Evolutionary conservation across 2,888 invertebrate species (phyloP), one percentile per base, ranked within the genome.

Genomic region (Chaitophorus viminalis): DNA sequence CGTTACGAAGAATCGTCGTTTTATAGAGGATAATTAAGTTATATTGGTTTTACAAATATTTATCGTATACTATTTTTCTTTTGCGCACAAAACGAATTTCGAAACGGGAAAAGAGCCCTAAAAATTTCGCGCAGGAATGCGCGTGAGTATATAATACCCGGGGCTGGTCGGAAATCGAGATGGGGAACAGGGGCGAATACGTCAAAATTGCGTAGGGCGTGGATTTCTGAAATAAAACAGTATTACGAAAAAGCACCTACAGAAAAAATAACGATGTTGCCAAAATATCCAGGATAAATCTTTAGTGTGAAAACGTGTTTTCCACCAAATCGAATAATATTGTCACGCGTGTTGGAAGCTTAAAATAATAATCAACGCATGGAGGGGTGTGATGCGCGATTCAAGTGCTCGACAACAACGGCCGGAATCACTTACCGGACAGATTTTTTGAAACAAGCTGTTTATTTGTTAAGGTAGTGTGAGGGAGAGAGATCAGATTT

Each of bases 401-500:
- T 60, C 6, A 21, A 60, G 60, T 25, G 60, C 21, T 60, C 60
- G 18, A 25, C 14, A n/a, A n/a, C n/a, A n/a, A 14, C 46, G 14
- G 14, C 60, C 4, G 60, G 60, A 46, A 76, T 76, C 46, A 18
- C n/a, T 76, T 29, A 46, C 76, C 46, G 9, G 76, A 29, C 18
- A 29, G 76, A 39, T 76, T 76, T 76, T 76, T 76, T 9, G 76
- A 76, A 76, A 46, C 29, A 76, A 46, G 46, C 29, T 29, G 29
- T 76, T 46, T 46, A 29, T 18, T 29, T 3, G 46, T 76, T 29
- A 76, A 14, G 46, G 46, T 11, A 46, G 14, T 2, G 17, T 8
- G 29, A 29, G 46, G 36, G 36, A 39, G 39, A 0, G 39, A n/a
- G n/a, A n/a, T n/a, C n/a, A n/a, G n/a, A 21, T 77, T 29, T 29